Conservation (phyloP, 2,888 invertebrate genomes). For the Drosophila putrida region DNA sequence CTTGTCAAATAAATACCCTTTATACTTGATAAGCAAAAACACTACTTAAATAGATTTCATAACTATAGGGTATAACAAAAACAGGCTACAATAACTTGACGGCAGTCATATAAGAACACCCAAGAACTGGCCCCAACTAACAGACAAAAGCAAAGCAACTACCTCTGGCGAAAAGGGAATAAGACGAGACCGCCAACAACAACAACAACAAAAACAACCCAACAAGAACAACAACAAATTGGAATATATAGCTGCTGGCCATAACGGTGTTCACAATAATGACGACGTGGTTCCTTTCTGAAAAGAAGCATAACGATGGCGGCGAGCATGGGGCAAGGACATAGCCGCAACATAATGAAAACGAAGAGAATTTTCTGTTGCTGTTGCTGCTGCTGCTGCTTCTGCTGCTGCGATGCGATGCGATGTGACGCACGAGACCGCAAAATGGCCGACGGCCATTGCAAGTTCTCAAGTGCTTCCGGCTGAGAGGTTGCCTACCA, state of each 20-base stretch:
- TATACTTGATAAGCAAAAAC: neutral
- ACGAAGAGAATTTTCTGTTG: conserved; percentile 80
- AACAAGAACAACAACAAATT: conserved; percentile 76
- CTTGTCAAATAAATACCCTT: no score
- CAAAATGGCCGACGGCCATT: conserved; percentile 74
- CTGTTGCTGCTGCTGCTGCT: conserved; percentile 5
- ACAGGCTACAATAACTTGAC: conserved; percentile 58
- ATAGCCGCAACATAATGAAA: conserved; percentile 81
- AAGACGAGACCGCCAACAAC: conserved; percentile 45
- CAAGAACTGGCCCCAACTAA: conserved; percentile 52
- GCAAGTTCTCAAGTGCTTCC: conserved; percentile 81
- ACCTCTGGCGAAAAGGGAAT: conserved; percentile 74
- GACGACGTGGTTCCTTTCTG: conserved; percentile 79
- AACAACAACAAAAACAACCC: conserved; percentile 20
- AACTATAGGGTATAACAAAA: conserved; percentile 45
- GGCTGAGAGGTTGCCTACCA: conserved; percentile 77
- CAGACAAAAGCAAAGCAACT: conserved; percentile 77
- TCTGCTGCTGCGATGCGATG: conserved; percentile 44
- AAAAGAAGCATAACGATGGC: conserved; percentile 61
- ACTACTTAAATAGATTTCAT: neutral
- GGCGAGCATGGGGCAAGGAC: conserved; percentile 60
- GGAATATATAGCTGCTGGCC: conserved; percentile 75
- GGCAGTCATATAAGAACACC: conserved; percentile 80
- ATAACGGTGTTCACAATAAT: conserved; percentile 82
- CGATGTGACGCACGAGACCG: conserved; percentile 80